phyloP scores from a whole-genome alignment of 2,797 vertebrate species.

The Decapterus maruadsi region DNA sequence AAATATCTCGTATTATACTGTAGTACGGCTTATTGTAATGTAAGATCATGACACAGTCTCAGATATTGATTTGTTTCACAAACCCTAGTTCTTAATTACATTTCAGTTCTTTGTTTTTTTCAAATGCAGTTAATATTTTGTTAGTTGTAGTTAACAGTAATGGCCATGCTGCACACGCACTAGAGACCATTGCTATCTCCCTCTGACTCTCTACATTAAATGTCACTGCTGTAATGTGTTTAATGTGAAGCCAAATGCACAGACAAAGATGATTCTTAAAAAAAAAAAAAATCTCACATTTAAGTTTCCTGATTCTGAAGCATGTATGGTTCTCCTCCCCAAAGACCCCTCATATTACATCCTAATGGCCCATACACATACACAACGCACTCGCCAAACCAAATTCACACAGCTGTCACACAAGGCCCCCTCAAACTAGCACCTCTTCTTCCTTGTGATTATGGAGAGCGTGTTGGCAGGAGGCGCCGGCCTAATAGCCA shows the following conservation, averaged over 20 bases:
- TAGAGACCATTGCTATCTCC: not conserved
- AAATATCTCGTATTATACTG: no score
- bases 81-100: no score
- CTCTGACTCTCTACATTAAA: slow-evolving; percentile 1
- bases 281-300: slow-evolving; percentile 30
- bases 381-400: slow-evolving; percentile 63
- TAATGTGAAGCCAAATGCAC: slow-evolving; percentile 11
- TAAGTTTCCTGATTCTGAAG: slow-evolving; percentile 50
- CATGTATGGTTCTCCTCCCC: slow-evolving; percentile 41
- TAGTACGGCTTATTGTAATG: no score
- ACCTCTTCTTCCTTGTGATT: slow-evolving; percentile 83
- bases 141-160: no score
- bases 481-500: slow-evolving; percentile 81
- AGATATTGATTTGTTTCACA: no score
- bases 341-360: slow-evolving; percentile 61
- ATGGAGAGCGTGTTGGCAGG: slow-evolving; percentile 81
- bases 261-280: slow-evolving; percentile 10
- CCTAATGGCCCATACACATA: slow-evolving; percentile 58
- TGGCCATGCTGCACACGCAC: no score
- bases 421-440: slow-evolving; percentile 79
- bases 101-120: no score
- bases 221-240: slow-evolving; percentile 12
- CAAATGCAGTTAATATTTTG: no score
- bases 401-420: slow-evolving; percentile 82
- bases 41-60: no score